These are phyloP conservation scores for Aphyosemion australe DNA, from an alignment of 2,113 vertebrate genomes.

Conservation along the genomic window DNA sequence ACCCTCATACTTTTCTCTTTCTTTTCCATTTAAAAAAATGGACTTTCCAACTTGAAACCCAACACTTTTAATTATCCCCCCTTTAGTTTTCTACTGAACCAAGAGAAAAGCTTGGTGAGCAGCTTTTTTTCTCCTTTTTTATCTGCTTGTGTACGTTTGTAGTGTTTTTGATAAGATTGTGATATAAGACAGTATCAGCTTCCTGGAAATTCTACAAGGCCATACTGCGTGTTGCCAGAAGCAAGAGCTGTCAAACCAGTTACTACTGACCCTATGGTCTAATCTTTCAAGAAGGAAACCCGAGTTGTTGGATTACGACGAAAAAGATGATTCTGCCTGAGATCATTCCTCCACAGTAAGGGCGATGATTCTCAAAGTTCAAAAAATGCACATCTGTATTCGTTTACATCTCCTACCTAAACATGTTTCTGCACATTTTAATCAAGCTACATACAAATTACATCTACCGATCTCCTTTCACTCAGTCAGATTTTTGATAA, in stretches of 20 bases:
- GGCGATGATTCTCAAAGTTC: too few relatives aligned
- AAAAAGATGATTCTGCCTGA: conserved; percentile 15
- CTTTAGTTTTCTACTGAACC: conserved; percentile 46
- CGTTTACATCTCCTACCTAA: too few relatives aligned
- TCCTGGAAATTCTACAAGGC: conserved; percentile 1
- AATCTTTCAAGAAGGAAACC: conserved; percentile 40
- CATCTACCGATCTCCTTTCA: too few relatives aligned
- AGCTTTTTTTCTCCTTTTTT: conserved; percentile 33
- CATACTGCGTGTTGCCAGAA: conserved; percentile 3
- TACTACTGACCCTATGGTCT: conserved; percentile 13
- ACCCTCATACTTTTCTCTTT: conserved; percentile 60
- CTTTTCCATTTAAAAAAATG: conserved; percentile 57
- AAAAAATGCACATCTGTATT: neutral
- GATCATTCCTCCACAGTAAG: conserved; percentile 11
- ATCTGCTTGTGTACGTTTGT: conserved; percentile 11
- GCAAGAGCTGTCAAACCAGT: conserved; percentile 8
- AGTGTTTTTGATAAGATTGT: conserved; percentile 11
- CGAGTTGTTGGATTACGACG: conserved; percentile 22
- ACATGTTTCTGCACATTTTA: too few relatives aligned
- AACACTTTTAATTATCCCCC: conserved; percentile 72
- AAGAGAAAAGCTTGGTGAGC: conserved; percentile 1
- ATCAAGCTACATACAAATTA: too few relatives aligned
- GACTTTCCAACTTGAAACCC: conserved; percentile 78
- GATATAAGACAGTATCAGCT: conserved; percentile 15
- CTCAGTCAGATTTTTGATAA: too few relatives aligned